These are phyloP conservation scores for Arrhamphus sclerolepis DNA, from an alignment of 2,797 vertebrate species.

Conservation along the genomic window DNA sequence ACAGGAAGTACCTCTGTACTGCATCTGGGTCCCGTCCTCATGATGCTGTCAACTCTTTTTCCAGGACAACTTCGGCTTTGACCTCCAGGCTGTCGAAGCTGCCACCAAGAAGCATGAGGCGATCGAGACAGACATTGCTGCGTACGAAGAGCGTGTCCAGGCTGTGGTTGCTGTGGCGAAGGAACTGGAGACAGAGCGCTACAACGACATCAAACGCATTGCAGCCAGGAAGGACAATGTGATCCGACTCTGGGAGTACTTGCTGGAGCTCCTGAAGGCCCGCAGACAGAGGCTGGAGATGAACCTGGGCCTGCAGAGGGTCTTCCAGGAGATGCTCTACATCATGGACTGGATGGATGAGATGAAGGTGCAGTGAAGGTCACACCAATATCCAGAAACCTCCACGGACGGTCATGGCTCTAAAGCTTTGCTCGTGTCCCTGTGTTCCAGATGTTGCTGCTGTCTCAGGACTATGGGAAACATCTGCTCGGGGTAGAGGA, in stretches of 20 bases:
- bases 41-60: neutral
- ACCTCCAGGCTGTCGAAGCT: constrained; percentile 91
- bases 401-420: neutral
- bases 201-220: constrained; percentile 93
- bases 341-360: constrained; percentile 99
- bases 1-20: neutral
- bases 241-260: constrained; percentile 95
- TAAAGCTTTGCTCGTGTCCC: neutral
- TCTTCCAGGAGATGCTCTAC: constrained; percentile 98
- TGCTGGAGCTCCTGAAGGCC: constrained; percentile 93
- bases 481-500: constrained; percentile 94
- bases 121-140: constrained; percentile 91
- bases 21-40: neutral
- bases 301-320: constrained; percentile 93
- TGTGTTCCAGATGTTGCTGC: constrained; percentile 85
- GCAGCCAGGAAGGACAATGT: constrained; percentile 92
- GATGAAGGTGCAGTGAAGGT: constrained; percentile 87
- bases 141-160: constrained; percentile 88
- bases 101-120: constrained; percentile 94
- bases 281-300: constrained; percentile 90
- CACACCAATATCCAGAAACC: constrained; percentile 43
- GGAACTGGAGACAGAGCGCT: constrained; percentile 91
- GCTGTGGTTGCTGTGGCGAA: constrained; percentile 90
- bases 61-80: constrained; percentile 93
- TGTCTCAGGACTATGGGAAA: constrained; percentile 96